These are phyloP conservation scores for Armadillidium nasatum DNA, from an alignment of 1,140 invertebrate genomes.

Conservation along the genomic window DNA sequence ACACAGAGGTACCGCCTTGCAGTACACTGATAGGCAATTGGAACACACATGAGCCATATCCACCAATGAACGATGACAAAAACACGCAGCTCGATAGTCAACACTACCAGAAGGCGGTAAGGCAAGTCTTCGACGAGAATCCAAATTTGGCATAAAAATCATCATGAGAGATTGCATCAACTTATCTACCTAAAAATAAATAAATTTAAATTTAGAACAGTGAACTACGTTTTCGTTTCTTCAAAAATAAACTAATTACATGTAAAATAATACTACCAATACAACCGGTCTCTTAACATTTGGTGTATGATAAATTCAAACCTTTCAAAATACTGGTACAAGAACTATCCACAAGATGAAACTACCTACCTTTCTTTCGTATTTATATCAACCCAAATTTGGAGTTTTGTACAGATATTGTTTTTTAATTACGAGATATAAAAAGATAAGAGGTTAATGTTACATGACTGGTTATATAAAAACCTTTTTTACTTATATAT, in stretches of 20 bases:
- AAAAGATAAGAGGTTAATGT: no score
- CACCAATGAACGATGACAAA: conserved; percentile 93
- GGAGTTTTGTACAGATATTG: no score
- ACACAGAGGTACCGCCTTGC: conserved; percentile 57
- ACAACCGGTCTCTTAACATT: no score
- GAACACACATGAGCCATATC: conserved; percentile 97
- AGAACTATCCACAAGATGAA: no score
- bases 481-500: no score
- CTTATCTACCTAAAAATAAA: conserved; percentile 59
- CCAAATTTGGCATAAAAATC: conserved; percentile 84
- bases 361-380: no score
- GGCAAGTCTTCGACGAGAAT: conserved; percentile 72
- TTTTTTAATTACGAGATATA: no score
- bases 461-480: no score
- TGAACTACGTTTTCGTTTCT: background rate
- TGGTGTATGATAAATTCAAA: no score
- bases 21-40: conserved; percentile 95
- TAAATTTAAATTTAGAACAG: conserved; percentile 54
- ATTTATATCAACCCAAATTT: no score
- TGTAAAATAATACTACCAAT: no score
- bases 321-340: no score
- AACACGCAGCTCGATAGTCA: conserved; percentile 93
- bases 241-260: background rate
- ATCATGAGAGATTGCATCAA: conserved; percentile 93
- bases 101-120: conserved; percentile 84